Evolutionary conservation across 2,113 vertebrate genomes (phyloP).

Genomic region (Hyaena hyaena): DNA sequence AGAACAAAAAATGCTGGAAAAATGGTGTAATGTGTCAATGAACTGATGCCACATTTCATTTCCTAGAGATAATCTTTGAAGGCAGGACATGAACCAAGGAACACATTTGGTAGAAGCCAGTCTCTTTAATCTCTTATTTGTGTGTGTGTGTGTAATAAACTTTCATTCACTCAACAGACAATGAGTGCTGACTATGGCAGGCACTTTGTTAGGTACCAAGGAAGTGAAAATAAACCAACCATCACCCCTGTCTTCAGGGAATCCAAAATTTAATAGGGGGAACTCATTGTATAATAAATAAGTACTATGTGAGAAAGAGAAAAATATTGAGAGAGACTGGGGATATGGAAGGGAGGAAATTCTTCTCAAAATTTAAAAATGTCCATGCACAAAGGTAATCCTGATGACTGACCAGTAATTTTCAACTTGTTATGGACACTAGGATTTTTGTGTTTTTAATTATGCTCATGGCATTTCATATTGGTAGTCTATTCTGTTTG

Average conservation of each 20-base stretch:
- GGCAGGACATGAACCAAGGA: neutral
- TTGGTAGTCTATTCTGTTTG: neutral
- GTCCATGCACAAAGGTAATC: neutral
- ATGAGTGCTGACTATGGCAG: neutral
- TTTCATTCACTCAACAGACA: slow-evolving; percentile 13
- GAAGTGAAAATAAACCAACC: slow-evolving; percentile 19
- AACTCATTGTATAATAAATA: neutral
- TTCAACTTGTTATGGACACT: neutral
- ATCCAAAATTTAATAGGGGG: neutral
- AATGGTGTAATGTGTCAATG: neutral
- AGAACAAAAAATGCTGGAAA: neutral
- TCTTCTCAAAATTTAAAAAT: neutral
- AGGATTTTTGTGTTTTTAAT: slow-evolving; percentile 5
- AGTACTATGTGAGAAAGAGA: neutral
- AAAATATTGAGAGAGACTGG: too few relatives aligned
- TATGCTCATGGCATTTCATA: neutral
- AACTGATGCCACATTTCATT: neutral
- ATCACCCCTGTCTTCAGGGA: neutral
- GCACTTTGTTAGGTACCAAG: neutral
- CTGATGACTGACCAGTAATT: neutral
- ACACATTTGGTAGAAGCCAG: neutral
- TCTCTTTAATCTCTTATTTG: slow-evolving; percentile 41
- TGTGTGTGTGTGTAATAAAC: slow-evolving; percentile 6
- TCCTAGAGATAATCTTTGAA: neutral
- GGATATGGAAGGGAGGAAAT: neutral